A percentile compares a stretch with the other conserved stretches of the same genome.
phyloP scores from a whole-genome alignment of 2,888 invertebrate genomes.

The Homarus gammarus region DNA sequence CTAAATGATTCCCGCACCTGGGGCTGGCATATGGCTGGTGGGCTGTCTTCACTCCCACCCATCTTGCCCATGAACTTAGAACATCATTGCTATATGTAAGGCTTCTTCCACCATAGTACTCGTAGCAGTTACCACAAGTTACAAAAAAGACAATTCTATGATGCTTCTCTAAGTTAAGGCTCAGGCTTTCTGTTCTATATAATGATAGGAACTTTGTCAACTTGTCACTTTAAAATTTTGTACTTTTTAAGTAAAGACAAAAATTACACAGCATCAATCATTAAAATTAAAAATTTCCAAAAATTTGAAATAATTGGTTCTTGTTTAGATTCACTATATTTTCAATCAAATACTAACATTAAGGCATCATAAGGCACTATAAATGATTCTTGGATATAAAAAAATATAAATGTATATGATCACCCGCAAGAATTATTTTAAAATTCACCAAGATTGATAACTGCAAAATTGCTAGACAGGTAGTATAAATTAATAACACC shows the following conservation, averaged over 20 bases:
- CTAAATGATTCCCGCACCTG: constrained; percentile 61
- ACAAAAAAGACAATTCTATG: background rate
- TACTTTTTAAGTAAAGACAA: no score
- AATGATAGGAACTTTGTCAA: background rate
- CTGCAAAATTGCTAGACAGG: no score
- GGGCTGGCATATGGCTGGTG: constrained; percentile 58
- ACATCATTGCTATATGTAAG: constrained; percentile 26
- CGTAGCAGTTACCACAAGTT: background rate
- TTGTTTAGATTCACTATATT: background rate
- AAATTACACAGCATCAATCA: background rate
- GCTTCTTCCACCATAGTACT: background rate
- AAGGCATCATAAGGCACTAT: constrained; percentile 7
- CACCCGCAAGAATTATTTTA: no score
- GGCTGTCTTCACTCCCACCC: constrained; percentile 69
- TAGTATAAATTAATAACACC: no score
- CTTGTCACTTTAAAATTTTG: background rate
- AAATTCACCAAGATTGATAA: no score
- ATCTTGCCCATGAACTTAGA: constrained; percentile 46
- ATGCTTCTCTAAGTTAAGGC: no score
- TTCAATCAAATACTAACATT: background rate
- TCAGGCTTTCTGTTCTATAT: background rate
- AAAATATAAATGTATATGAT: no score
- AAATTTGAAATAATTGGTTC: background rate
- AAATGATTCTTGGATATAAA: no score
- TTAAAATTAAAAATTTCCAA: background rate